Evolutionary conservation across 1,140 invertebrate species (phyloP).

Genomic region (Drosophila grimshawi): DNA sequence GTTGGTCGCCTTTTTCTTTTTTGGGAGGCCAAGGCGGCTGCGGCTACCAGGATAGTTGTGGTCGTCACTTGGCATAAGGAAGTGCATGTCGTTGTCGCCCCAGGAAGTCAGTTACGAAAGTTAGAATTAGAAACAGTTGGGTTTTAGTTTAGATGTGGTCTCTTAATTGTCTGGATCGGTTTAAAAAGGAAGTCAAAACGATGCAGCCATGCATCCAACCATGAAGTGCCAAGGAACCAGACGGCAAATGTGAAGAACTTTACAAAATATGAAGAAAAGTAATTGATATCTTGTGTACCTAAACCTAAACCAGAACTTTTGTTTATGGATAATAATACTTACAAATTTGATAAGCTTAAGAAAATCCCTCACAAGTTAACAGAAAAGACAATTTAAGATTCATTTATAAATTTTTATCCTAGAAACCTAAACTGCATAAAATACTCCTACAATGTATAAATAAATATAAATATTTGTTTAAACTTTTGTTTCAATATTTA

Average conservation of each 20-base stretch:
- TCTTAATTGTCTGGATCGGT: conserved; percentile 64
- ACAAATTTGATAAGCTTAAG: too few species aligned
- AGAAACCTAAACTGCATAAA: too few species aligned
- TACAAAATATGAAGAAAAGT: not conserved
- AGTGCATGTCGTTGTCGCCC: conserved; percentile 59
- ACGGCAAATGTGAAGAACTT: not conserved
- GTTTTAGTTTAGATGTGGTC: conserved; percentile 53
- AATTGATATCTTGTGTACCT: too few species aligned
- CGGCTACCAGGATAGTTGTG: conserved; percentile 62
- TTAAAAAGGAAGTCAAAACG: conserved; percentile 42
- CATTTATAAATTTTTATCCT: too few species aligned
- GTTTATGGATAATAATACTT: too few species aligned
- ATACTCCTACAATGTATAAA: too few species aligned
- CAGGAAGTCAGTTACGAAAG: conserved; percentile 64
- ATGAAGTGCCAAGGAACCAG: conserved; percentile 13
- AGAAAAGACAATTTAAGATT: too few species aligned
- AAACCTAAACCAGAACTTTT: too few species aligned
- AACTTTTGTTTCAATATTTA: too few species aligned
- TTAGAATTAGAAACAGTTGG: conserved; percentile 8
- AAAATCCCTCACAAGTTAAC: too few species aligned
- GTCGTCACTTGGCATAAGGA: conserved; percentile 47
- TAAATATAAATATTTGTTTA: too few species aligned
- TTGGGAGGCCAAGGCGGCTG: conserved; percentile 9
- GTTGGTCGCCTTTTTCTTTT: conserved; percentile 36
- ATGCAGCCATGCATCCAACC: conserved; percentile 26